A percentile compares a stretch with the other conserved stretches of the same genome.
These are phyloP conservation scores for Tragelaphus imberbis DNA, from an alignment of 2,113 vertebrate genomes.

Conservation along the genomic window DNA sequence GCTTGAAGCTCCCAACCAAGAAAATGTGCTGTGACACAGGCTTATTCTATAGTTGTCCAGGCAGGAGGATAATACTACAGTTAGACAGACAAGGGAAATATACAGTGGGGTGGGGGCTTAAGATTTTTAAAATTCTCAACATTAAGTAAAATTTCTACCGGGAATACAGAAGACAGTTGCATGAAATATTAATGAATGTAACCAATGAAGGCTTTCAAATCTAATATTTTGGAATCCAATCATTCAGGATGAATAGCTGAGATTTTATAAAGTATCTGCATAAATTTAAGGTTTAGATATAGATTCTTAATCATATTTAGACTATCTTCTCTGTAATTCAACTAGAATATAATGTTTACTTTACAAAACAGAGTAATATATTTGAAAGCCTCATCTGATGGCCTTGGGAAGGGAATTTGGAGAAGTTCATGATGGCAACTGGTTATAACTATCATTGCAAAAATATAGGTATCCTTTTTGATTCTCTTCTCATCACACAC, in stretches of 20 bases:
- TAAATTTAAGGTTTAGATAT: background rate
- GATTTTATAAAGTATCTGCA: background rate
- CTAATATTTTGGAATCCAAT: background rate
- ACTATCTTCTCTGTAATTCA: background rate
- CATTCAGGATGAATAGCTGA: background rate
- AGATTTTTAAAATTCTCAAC: background rate
- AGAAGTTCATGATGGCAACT: background rate
- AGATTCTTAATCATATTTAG: background rate
- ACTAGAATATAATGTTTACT: background rate
- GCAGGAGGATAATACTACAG: no score
- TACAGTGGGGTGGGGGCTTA: fast-evolving
- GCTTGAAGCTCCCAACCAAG: background rate
- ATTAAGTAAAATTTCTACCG: background rate
- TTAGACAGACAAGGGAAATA: background rate
- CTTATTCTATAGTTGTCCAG: background rate
- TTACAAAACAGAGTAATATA: background rate
- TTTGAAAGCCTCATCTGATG: background rate
- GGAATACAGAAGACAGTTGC: background rate
- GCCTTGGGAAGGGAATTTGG: background rate
- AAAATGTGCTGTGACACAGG: background rate
- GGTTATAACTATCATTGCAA: background rate
- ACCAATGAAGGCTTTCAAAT: background rate
- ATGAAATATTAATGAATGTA: background rate
- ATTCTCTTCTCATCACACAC: background rate
- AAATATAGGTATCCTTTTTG: background rate